Conservation (phyloP, 1,140 invertebrate species). For the Teleopsis dalmanni region DNA sequence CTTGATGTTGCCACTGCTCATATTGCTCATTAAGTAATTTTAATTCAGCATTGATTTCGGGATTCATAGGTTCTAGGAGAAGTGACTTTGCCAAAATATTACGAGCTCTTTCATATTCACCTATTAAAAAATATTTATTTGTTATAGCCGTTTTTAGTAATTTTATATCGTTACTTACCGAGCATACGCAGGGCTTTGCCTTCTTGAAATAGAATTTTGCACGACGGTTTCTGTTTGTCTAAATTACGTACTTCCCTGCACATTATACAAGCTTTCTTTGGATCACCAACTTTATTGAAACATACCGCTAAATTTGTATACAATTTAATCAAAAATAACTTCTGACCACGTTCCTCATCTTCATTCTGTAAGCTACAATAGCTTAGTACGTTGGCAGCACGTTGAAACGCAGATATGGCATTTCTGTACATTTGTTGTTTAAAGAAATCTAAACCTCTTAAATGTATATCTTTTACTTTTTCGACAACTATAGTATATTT, state of each 20-base stretch:
- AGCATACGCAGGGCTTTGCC: constrained; percentile 52
- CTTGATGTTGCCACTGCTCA: constrained; percentile 10
- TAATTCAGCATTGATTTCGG: constrained; percentile 30
- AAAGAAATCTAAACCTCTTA: constrained; percentile 36
- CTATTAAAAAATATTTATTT: constrained; percentile 2
- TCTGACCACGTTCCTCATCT: constrained; percentile 54
- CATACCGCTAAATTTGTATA: constrained; percentile 65
- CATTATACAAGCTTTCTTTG: constrained; percentile 50
- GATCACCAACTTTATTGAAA: constrained; percentile 54
- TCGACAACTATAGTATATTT: constrained; percentile 46
- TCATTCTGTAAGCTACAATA: constrained; percentile 51
- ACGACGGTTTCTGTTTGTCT: constrained; percentile 43
- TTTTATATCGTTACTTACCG: constrained; percentile 28
- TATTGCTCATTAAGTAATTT: constrained; percentile 11
- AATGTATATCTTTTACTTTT: constrained; percentile 37
- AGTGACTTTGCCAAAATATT: constrained; percentile 25
- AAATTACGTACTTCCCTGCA: constrained; percentile 51
- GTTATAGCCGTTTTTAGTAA: background rate
- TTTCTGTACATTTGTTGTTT: constrained; percentile 24
- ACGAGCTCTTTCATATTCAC: constrained; percentile 35
- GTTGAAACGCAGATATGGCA: constrained; percentile 46
- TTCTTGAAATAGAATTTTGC: constrained; percentile 55
- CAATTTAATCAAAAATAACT: constrained; percentile 52
- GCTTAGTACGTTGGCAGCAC: constrained; percentile 43
- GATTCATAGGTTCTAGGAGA: constrained; percentile 29